phyloP scores from a whole-genome alignment of 2,888 invertebrate species.

The Alloplasta piceator region DNA sequence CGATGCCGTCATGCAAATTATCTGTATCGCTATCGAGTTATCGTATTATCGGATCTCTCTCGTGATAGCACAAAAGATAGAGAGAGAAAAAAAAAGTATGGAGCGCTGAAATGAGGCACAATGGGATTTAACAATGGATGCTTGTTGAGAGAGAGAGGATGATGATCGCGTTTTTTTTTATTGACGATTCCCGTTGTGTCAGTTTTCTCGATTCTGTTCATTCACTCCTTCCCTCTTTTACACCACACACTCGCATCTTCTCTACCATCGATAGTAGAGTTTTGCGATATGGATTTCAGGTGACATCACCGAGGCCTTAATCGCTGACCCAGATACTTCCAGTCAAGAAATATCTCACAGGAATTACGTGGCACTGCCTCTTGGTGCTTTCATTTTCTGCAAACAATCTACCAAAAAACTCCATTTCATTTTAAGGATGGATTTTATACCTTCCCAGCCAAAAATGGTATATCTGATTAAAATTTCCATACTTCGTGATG shows the following conservation, averaged over 20 bases:
- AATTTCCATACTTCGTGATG: no score
- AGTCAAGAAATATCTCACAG: not conserved
- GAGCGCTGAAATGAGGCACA: not conserved
- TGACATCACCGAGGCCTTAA: slow-evolving; percentile 14
- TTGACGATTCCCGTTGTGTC: not conserved
- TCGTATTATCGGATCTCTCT: slow-evolving; percentile 30
- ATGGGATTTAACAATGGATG: slow-evolving; percentile 47
- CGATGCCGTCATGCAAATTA: slow-evolving; percentile 19
- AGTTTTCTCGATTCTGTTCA: not conserved
- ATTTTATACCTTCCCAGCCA: no score
- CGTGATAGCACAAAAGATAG: not conserved
- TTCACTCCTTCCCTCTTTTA: not conserved
- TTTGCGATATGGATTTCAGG: not conserved
- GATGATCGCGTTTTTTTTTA: slow-evolving; percentile 2
- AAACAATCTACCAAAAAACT: no score
- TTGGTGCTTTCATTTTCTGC: not conserved
- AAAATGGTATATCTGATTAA: no score
- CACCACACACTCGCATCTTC: not conserved
- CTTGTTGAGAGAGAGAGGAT: slow-evolving; percentile 3
- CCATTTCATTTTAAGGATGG: no score
- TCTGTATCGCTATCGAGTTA: slow-evolving; percentile 38
- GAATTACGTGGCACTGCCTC: not conserved
- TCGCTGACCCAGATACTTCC: not conserved
- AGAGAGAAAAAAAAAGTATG: not conserved
- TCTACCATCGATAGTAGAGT: no score